phyloP scores from a whole-genome alignment of 2,888 invertebrate genomes.

The Lysandra coridon region DNA sequence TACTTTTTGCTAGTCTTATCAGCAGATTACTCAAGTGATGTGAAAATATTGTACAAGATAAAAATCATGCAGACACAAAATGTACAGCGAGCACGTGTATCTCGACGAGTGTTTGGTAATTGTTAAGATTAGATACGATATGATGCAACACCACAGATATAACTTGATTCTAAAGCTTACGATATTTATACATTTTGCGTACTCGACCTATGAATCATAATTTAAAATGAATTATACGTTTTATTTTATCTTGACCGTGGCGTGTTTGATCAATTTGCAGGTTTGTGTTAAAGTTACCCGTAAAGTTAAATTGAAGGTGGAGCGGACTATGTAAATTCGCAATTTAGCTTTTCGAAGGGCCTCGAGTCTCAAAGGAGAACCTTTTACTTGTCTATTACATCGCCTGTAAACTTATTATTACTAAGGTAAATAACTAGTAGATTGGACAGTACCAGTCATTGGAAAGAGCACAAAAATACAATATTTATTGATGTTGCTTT shows the following conservation, averaged over 20 bases:
- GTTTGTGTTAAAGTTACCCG: background rate
- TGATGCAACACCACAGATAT: conserved; percentile 26
- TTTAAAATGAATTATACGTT: conserved; percentile 6
- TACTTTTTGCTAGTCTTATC: background rate
- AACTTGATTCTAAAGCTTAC: conserved; percentile 22
- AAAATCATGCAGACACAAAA: conserved; percentile 18
- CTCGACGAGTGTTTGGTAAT: conserved; percentile 16
- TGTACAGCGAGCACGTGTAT: conserved; percentile 1
- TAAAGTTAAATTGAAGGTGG: conserved; percentile 6
- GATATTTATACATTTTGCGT: conserved; percentile 28
- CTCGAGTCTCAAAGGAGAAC: background rate
- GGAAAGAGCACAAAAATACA: too few relatives aligned
- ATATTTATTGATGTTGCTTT: too few relatives aligned
- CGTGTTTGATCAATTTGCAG: conserved; percentile 14
- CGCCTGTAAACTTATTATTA: background rate
- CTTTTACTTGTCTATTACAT: conserved; percentile 1
- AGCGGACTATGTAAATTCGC: background rate
- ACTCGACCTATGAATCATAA: conserved; percentile 24
- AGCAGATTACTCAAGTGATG: conserved; percentile 1
- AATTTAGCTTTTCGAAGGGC: background rate
- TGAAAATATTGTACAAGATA: conserved; percentile 13
- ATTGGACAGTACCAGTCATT: too few relatives aligned
- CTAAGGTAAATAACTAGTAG: background rate
- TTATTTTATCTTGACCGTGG: conserved; percentile 3
- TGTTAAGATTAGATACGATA: conserved; percentile 17